Evolutionary conservation across 2,888 invertebrate species (phyloP).

Genomic region (Fabriciana adippe): DNA sequence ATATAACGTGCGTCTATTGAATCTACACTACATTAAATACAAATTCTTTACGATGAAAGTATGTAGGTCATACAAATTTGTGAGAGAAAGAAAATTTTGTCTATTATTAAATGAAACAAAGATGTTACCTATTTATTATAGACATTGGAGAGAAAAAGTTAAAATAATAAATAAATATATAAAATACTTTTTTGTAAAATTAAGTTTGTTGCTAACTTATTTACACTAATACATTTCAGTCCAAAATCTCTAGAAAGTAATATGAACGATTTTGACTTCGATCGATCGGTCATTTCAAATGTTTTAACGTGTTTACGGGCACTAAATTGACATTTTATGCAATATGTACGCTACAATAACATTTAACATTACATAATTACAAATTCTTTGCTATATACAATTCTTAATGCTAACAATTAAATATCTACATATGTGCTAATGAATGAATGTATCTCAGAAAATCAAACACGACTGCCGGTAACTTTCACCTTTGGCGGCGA

Average conservation of each 20-base stretch:
- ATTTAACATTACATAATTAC: conserved; percentile 11
- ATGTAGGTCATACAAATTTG: background rate
- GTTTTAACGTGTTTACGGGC: background rate
- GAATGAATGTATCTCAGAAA: no score
- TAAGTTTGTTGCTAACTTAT: no score
- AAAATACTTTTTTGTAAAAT: no score
- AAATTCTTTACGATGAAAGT: background rate
- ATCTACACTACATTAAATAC: background rate
- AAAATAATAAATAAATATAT: no score
- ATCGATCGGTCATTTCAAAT: background rate
- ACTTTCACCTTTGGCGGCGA: background rate
- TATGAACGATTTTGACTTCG: background rate
- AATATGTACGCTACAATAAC: conserved; percentile 6
- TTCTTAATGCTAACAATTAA: background rate
- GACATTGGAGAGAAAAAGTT: no score
- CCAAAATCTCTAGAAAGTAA: no score
- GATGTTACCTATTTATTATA: no score
- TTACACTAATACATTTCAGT: no score
- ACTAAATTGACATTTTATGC: conserved; percentile 2
- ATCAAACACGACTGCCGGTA: background rate
- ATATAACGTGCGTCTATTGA: background rate
- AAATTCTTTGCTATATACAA: background rate
- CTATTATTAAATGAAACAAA: background rate
- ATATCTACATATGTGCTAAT: no score
- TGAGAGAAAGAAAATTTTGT: background rate